Evolutionary conservation across 1,140 invertebrate species (phyloP), one percentile per base, ranked within the genome.

Genomic region (Hydropsyche tenuis): DNA sequence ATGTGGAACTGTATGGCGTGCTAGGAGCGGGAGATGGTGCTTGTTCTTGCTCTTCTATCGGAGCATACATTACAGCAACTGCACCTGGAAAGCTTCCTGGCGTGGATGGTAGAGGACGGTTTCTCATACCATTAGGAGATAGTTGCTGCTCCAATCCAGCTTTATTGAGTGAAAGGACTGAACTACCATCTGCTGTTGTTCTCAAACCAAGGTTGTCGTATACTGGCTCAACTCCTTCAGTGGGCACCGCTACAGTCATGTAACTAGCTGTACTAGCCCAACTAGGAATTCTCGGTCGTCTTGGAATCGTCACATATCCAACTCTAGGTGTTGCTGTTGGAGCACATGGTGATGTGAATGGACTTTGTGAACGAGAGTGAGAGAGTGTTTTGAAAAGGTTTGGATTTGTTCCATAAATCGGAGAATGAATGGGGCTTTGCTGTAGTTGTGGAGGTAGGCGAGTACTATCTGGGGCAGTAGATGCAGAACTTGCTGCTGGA

Each of bases 131-230:
- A 22, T 20, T 20, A 0, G 86, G 87, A 1, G 86, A 83, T 14
- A 85, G 87, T 74, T 81, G 79, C 76, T 79, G 83, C 80, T 85
- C 85, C 23, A 81, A 78, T 23, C 81, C 81, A 71, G 77, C 84
- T 80, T 91, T 92, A 79, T 92, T 92, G 60, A 95, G 80, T 56
- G 92, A 93, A 1, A 93, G 82, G 1, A 89, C 89, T 0, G 93
- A 94, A 78, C 92, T 94, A 6, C 93, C 94, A 74, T 94, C 91
- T 0, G 92, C 94, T n/a, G 93, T 95, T 0, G 92, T 94, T 60
- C 93, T 86, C 0, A 90, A 82, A 0, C 94, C 94, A 12, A 95
- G 82, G 79, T 94, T 95, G 79, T 95, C 94, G 79, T 95, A 95
- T 1, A 94, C 88, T 0, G 93, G 93, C 79, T 94, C 93, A 22